These are phyloP conservation scores for Idaea biselata DNA, from an alignment of 2,888 invertebrate species.

Conservation along the genomic window DNA sequence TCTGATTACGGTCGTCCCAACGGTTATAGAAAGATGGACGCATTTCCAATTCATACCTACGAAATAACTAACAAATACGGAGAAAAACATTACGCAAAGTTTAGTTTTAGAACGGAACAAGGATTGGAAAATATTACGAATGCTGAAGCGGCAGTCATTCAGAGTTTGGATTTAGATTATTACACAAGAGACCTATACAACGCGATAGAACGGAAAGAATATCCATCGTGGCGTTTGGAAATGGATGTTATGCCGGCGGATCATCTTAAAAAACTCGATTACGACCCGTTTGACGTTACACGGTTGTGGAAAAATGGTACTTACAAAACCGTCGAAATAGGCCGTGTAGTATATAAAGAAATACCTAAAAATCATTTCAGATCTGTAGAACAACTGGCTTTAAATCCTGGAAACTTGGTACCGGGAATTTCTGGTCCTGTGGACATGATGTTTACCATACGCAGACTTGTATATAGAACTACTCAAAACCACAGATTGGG, in stretches of 20 bases:
- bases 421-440: neutral
- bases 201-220: constrained; percentile 86
- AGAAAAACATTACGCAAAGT: constrained; percentile 89
- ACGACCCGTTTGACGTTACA: constrained; percentile 93
- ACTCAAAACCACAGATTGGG: neutral
- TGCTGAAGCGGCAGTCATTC: constrained; percentile 82
- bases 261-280: constrained; percentile 84
- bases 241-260: constrained; percentile 66
- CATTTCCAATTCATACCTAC: constrained; percentile 94
- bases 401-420: neutral
- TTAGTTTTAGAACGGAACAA: constrained; percentile 94
- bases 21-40: constrained; percentile 94
- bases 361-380: constrained; percentile 79
- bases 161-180: constrained; percentile 90
- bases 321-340: constrained; percentile 89
- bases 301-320: constrained; percentile 91
- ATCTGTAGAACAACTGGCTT: constrained; percentile 5
- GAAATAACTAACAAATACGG: constrained; percentile 89
- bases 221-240: constrained; percentile 18
- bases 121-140: constrained; percentile 87
- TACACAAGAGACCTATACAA: constrained; percentile 90
- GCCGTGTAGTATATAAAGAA: constrained; percentile 89
- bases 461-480: neutral
- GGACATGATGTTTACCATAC: neutral
- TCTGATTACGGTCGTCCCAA: constrained; percentile 94